Evolutionary conservation across 2,888 invertebrate species (phyloP), one percentile per base, ranked within the genome.

Genomic region (Chalcis sispes): DNA sequence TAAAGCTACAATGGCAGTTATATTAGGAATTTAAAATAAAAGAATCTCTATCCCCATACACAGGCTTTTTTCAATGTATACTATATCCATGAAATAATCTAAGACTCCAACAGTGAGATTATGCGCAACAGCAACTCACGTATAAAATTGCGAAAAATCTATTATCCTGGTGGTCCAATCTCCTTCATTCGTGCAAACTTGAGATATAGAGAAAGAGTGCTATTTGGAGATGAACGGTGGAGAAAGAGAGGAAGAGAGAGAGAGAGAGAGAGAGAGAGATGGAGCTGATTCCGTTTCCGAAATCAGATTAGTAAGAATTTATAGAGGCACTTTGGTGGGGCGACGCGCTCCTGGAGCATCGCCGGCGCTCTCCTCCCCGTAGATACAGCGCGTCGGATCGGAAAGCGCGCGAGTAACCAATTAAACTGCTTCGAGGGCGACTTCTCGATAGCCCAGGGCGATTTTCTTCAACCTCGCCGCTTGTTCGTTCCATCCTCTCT

Each of bases 271-370:
- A 59, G 71, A 48, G 59, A 40, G 54, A 20, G 32, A 54, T 18
- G 36, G 54, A 18, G 23, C 62, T 20, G 72, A 67, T 67, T 67
- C 62, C 72, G 72, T 48, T 70, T 58, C 52, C 78, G 81, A 83
- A 84, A 84, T 84, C 84, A 84, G 84, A 84, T 84, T 84, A 84
- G 80, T 74, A 59, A 78, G 81, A 84, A 84, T 84, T 84, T 84
- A 84, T 84, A 81, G 84, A 82, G 84, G 81, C 83, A 84, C 84
- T 83, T 80, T 80, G 48, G 64, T n/a, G 15, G 13, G n/a, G 50
- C 18, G 40, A 18, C 48, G 2, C 32, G 27, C 32, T 27, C n/a
- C n/a, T n/a, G n/a, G n/a, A n/a, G n/a, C n/a, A n/a, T n/a, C n/a
- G n/a, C n/a, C n/a, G n/a, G n/a, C n/a, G n/a, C n/a, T n/a, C n/a